Percentiles rank a stretch among this genome's conserved stretches.
phyloP scores from a whole-genome alignment of 2,888 invertebrate species.

The Aphodius granarius region DNA sequence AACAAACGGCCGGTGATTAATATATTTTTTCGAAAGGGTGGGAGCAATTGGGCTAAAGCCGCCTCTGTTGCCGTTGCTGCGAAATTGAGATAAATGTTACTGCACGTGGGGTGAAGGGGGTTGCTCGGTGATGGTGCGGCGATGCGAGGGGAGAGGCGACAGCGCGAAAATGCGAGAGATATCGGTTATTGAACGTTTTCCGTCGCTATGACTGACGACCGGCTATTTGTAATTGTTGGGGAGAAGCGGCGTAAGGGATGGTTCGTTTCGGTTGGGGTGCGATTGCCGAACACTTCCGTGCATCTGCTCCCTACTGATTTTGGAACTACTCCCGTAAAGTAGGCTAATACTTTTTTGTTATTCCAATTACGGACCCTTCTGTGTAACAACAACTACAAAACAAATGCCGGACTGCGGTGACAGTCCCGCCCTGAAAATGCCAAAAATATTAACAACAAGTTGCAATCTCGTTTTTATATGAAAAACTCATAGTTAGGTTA shows the following conservation, averaged over 20 bases:
- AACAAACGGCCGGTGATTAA: background rate
- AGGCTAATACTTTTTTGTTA: background rate
- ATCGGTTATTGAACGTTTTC: slow-evolving; percentile 12
- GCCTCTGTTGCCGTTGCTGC: slow-evolving; percentile 20
- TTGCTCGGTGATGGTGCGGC: background rate
- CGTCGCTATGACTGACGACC: slow-evolving; percentile 5
- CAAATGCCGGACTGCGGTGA: no score
- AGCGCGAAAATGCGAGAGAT: slow-evolving; percentile 8
- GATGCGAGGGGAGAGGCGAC: slow-evolving; percentile 7
- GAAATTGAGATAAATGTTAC: slow-evolving; percentile 26
- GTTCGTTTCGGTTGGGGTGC: background rate
- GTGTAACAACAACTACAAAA: no score
- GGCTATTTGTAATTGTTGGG: slow-evolving; percentile 13
- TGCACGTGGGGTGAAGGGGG: background rate
- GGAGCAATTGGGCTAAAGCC: background rate
- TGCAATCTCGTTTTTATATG: no score
- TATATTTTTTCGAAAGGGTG: background rate
- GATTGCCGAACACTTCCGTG: slow-evolving; percentile 1
- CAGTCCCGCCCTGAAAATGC: no score
- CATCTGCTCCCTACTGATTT: slow-evolving; percentile 5
- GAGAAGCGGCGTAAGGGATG: background rate
- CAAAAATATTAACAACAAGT: no score
- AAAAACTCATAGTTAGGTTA: no score
- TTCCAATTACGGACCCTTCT: no score
- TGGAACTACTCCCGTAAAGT: background rate